phyloP scores from a whole-genome alignment of 2,888 invertebrate genomes.

The Cacoxenus indagator region DNA sequence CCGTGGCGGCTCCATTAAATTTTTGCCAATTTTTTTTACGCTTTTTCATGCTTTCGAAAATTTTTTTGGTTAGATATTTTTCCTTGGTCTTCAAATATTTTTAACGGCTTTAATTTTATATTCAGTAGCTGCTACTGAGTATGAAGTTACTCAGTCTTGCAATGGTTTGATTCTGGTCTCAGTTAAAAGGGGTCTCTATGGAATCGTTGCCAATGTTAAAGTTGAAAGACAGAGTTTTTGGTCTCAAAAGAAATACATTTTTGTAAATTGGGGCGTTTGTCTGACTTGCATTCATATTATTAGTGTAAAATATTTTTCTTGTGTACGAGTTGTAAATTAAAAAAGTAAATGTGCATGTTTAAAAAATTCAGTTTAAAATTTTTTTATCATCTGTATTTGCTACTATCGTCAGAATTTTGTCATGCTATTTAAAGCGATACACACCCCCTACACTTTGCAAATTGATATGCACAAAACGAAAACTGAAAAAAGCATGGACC shows the following conservation, averaged over 20 bases:
- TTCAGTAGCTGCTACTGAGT: slow-evolving; percentile 43
- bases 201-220: neutral
- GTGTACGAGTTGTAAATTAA: too few species aligned
- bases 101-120: slow-evolving; percentile 44
- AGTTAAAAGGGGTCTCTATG: neutral
- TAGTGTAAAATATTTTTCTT: too few species aligned
- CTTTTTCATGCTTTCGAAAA: neutral
- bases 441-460: too few species aligned
- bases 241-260: slow-evolving; percentile 42
- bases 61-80: slow-evolving; percentile 20
- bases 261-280: too few species aligned
- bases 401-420: too few species aligned
- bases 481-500: too few species aligned
- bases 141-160: slow-evolving; percentile 50
- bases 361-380: too few species aligned
- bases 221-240: slow-evolving; percentile 13
- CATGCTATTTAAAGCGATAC: too few species aligned
- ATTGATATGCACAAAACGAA: too few species aligned
- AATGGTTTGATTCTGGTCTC: neutral
- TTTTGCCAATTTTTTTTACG: slow-evolving; percentile 28
- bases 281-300: too few species aligned
- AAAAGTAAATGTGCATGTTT: too few species aligned
- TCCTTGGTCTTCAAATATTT: slow-evolving; percentile 52
- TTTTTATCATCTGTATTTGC: too few species aligned
- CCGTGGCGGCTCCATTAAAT: slow-evolving; percentile 44